A percentile compares a stretch with the other conserved stretches of the same genome.
These are phyloP conservation scores for Zaprionus davidi DNA, from an alignment of 1,140 invertebrate species.

Conservation along the genomic window DNA sequence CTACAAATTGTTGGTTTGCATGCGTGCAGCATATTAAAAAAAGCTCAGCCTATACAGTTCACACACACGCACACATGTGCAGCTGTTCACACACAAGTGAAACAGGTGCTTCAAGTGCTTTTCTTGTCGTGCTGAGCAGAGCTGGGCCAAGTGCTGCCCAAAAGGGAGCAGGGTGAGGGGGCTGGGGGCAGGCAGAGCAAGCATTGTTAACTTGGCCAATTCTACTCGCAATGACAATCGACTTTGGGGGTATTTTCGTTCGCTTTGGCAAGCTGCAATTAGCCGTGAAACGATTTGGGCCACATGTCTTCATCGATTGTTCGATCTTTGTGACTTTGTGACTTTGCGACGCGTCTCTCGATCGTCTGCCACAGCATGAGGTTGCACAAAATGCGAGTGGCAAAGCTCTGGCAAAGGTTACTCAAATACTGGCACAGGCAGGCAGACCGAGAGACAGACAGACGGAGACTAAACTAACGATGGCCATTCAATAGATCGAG, in stretches of 20 bases:
- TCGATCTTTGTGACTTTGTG: conserved; percentile 1
- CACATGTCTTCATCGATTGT: conserved; percentile 18
- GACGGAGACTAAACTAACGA: not conserved
- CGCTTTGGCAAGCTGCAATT: conserved; percentile 52
- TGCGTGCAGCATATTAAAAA: conserved; percentile 82
- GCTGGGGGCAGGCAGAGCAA: not conserved
- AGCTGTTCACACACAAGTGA: not conserved
- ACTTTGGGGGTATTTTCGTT: conserved; percentile 16
- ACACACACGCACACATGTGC: not conserved
- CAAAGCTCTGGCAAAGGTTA: conserved; percentile 69
- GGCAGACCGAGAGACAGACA: not conserved
- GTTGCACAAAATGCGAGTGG: conserved; percentile 43
- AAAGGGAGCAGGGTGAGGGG: not conserved
- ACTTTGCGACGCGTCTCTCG: conserved; percentile 8
- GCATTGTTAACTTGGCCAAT: conserved; percentile 38
- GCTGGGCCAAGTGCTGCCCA: conserved; percentile 27
- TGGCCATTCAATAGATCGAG: not conserved
- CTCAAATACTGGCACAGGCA: conserved; percentile 31
- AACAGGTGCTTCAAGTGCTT: conserved; percentile 36
- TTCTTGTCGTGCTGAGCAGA: conserved; percentile 31
- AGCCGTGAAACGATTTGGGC: conserved; percentile 70
- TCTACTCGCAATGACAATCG: conserved; percentile 72
- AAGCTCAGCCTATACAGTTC: conserved; percentile 63
- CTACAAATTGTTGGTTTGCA: conserved; percentile 76
- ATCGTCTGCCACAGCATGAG: conserved; percentile 36